Evolutionary conservation across 2,797 vertebrate species (phyloP).

Genomic region (Mus spretus): DNA sequence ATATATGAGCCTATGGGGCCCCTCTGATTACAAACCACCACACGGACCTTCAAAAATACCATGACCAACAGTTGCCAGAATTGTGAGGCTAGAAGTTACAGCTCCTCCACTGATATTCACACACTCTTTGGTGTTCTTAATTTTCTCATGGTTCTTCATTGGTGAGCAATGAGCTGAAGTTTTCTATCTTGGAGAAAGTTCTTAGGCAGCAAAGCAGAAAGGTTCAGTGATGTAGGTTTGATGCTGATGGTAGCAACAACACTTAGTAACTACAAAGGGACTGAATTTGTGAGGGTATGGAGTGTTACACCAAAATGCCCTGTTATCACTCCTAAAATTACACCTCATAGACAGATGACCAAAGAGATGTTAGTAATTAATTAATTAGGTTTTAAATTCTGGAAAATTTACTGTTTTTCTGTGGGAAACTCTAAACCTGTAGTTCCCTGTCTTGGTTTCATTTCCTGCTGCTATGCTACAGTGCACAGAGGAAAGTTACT

Average conservation of each 20-base stretch:
- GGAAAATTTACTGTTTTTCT: not conserved
- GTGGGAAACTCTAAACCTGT: not conserved
- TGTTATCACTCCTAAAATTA: not conserved
- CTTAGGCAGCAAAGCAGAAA: not conserved
- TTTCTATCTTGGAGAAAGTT: slow-evolving; percentile 27
- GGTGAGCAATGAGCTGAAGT: not conserved
- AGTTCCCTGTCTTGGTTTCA: not conserved
- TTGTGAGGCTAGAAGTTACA: not conserved
- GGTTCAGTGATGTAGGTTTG: not conserved
- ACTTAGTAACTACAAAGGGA: not conserved
- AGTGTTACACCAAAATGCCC: not conserved
- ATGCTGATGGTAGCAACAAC: fast-evolving
- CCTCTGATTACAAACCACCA: not conserved
- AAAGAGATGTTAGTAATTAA: not conserved
- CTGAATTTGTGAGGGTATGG: not conserved
- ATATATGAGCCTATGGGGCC: not conserved
- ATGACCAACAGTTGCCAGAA: not conserved
- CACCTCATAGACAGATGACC: not conserved
- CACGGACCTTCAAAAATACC: not conserved
- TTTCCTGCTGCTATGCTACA: no score
- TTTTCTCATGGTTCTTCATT: not conserved
- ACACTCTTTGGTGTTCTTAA: not conserved
- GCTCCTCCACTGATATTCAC: not conserved
- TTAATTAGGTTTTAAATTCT: not conserved
- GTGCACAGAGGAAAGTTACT: not conserved